A percentile compares a stretch with the other conserved stretches of the same genome.
Conservation (phyloP, 2,113 vertebrate species). For the Canis aureus region DNA sequence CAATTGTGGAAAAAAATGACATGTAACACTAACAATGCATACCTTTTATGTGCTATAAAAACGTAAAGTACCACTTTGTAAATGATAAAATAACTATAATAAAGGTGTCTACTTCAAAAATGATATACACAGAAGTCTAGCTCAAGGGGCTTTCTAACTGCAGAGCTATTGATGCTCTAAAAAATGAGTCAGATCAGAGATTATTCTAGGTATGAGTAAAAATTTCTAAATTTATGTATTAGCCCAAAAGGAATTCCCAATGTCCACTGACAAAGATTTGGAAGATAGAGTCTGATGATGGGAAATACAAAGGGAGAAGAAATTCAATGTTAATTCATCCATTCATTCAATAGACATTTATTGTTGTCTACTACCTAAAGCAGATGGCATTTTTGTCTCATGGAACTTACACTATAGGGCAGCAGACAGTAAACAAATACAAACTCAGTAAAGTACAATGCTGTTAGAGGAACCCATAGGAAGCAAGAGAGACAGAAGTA, state of each 20-base stretch:
- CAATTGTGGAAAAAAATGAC: background rate
- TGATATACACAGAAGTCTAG: background rate
- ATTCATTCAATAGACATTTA: background rate
- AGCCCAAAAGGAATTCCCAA: background rate
- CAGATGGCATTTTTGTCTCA: background rate
- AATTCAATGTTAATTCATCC: background rate
- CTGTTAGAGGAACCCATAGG: background rate
- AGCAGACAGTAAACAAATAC: background rate
- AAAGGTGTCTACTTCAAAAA: background rate
- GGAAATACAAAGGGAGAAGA: background rate
- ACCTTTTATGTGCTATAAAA: conserved; percentile 52
- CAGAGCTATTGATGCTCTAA: background rate
- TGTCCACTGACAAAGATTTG: background rate
- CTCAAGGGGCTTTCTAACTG: background rate
- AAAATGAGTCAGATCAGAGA: background rate
- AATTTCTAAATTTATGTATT: conserved; percentile 5
- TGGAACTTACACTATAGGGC: background rate
- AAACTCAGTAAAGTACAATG: background rate
- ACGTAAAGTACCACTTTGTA: background rate
- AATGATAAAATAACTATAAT: conserved; percentile 53
- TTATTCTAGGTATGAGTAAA: background rate
- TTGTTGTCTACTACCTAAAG: background rate
- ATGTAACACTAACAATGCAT: background rate
- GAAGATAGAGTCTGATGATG: background rate
- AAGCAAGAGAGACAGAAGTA: background rate